Conservation (phyloP, 1,140 invertebrate species). For the Myzus persicae region DNA sequence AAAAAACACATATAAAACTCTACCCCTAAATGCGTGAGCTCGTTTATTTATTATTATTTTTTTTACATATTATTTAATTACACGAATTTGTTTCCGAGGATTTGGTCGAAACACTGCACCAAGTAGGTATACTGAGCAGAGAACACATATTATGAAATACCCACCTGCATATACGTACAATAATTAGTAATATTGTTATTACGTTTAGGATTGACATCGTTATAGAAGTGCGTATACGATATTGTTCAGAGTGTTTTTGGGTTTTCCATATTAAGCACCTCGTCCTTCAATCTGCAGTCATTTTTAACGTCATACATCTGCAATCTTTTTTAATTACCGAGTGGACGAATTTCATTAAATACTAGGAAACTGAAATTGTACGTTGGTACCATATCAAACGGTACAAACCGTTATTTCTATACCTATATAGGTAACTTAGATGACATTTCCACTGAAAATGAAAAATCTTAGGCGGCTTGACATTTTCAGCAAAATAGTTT, state of each 20-base stretch:
- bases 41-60: constrained; percentile 18
- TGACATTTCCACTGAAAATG: too few species aligned
- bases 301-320: background rate
- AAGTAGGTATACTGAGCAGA: background rate
- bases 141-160: background rate
- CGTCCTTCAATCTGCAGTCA: background rate
- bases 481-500: too few species aligned
- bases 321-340: background rate
- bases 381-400: too few species aligned
- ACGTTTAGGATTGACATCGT: background rate
- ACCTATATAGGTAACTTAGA: too few species aligned
- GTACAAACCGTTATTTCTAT: too few species aligned
- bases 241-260: background rate
- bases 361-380: too few species aligned
- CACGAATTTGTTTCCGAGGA: constrained; percentile 46
- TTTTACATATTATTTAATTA: constrained; percentile 50
- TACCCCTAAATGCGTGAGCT: background rate
- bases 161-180: background rate
- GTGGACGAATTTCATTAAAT: background rate
- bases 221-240: background rate
- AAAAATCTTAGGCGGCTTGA: too few species aligned
- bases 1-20: constrained; percentile 37
- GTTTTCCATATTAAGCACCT: background rate
- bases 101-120: background rate
- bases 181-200: background rate